Percentiles rank a stretch among this genome's conserved stretches.
These are phyloP conservation scores for Agriotes lineatus DNA, from an alignment of 2,888 invertebrate species.

Conservation along the genomic window DNA sequence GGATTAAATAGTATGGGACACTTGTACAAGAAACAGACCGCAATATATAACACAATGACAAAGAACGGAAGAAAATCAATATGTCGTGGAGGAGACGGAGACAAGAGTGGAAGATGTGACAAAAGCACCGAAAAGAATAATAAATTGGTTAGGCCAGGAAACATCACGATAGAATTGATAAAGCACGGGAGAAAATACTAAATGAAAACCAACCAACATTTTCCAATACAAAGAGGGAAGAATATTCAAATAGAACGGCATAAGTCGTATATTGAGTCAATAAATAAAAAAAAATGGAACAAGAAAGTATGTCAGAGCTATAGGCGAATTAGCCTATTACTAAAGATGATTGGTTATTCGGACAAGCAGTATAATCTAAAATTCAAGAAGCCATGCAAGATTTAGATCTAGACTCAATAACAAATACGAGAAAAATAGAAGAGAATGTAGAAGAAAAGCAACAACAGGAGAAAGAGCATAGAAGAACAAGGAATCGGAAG, in stretches of 20 bases:
- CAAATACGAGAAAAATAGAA: too few relatives aligned
- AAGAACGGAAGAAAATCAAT: background rate
- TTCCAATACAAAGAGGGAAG: background rate
- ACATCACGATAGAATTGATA: too few relatives aligned
- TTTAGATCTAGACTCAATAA: too few relatives aligned
- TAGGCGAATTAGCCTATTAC: too few relatives aligned
- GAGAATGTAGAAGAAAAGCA: too few relatives aligned
- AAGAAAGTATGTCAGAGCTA: background rate
- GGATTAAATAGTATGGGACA: background rate
- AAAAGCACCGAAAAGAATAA: background rate
- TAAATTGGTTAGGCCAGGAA: slow-evolving; percentile 9
- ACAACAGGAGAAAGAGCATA: too few relatives aligned
- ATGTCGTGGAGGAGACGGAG: background rate
- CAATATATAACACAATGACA: background rate
- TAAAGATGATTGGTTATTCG: too few relatives aligned
- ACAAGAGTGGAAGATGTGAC: background rate
- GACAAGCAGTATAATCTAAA: background rate
- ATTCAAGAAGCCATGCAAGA: too few relatives aligned
- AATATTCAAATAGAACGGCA: too few relatives aligned
- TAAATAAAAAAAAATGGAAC: slow-evolving; percentile 2
- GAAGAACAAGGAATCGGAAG: too few relatives aligned
- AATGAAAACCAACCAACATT: slow-evolving; percentile 13
- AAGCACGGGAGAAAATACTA: background rate
- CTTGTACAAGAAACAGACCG: slow-evolving; percentile 3
- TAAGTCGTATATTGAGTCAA: background rate